A percentile compares a stretch with the other conserved stretches of the same genome.
Evolutionary conservation across 2,797 vertebrate genomes (phyloP).

Genomic region (Remorina albescens): DNA sequence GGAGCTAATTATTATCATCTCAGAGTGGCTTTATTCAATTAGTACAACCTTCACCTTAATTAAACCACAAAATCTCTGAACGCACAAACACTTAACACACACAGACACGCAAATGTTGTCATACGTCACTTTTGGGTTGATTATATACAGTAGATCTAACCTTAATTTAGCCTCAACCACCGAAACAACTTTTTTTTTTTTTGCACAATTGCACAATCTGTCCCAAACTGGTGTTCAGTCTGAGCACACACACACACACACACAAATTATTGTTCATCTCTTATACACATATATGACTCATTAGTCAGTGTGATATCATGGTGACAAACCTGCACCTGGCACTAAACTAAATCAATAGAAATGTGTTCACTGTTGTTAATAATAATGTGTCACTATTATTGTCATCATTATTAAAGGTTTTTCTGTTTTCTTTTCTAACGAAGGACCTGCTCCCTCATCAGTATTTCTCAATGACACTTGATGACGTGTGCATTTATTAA

Average conservation of each 20-base stretch:
- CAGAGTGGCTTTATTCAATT: slow-evolving; percentile 15
- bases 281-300: too few relatives aligned
- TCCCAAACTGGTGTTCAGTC: too few relatives aligned
- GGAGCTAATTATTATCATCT: background rate
- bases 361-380: too few relatives aligned
- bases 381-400: background rate
- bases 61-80: slow-evolving; percentile 13
- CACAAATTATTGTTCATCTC: too few relatives aligned
- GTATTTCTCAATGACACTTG: background rate
- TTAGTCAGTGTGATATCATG: background rate
- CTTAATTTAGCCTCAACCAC: too few relatives aligned
- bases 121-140: too few relatives aligned
- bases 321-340: slow-evolving; percentile 3
- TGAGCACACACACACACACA: background rate
- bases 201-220: too few relatives aligned
- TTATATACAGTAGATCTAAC: too few relatives aligned
- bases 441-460: background rate
- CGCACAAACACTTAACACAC: background rate
- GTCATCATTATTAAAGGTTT: background rate
- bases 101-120: background rate
- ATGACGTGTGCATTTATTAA: background rate
- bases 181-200: too few relatives aligned
- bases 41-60: slow-evolving; percentile 13
- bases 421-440: background rate
- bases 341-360: slow-evolving; percentile 1